Percentiles rank a stretch among this genome's conserved stretches.
Evolutionary conservation across 2,113 vertebrate species (phyloP).

Genomic region (Channa argus): DNA sequence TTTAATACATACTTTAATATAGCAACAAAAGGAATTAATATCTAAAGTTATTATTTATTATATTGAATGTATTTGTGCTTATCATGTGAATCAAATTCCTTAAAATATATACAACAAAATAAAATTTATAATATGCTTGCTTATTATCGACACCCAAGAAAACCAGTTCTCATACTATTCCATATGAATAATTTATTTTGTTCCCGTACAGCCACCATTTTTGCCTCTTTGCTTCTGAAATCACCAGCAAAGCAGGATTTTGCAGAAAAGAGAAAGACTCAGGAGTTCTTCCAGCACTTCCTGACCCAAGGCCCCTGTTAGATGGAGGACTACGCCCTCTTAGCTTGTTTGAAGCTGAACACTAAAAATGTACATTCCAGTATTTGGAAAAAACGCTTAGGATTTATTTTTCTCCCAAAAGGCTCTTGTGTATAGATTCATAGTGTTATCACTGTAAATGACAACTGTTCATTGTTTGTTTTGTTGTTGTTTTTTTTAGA

Average conservation of each 20-base stretch:
- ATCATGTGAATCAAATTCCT: not conserved
- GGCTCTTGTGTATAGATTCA: constrained; percentile 58
- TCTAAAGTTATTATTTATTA: no score
- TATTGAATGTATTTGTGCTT: not conserved
- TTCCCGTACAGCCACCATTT: constrained; percentile 87
- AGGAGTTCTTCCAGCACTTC: constrained; percentile 92
- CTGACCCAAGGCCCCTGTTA: constrained; percentile 75
- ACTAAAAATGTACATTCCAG: constrained; percentile 67
- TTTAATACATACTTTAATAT: not conserved
- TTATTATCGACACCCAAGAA: no score
- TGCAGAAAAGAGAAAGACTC: constrained; percentile 89
- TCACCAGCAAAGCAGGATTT: constrained; percentile 84
- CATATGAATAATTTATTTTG: constrained; percentile 29
- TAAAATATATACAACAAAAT: not conserved
- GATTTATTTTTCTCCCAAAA: constrained; percentile 56
- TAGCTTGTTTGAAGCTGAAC: constrained; percentile 56
- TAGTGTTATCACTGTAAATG: constrained; percentile 43
- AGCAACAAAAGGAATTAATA: not conserved
- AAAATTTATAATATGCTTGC: not conserved
- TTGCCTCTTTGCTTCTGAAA: constrained; percentile 89
- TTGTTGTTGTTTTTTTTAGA: constrained; percentile 46
- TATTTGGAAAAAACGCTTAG: constrained; percentile 72
- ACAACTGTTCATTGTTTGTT: not conserved
- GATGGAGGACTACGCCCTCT: constrained; percentile 42
- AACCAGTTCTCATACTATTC: not conserved